These are phyloP conservation scores for Andrena hattorfiana DNA, from an alignment of 2,888 invertebrate species.

Conservation along the genomic window DNA sequence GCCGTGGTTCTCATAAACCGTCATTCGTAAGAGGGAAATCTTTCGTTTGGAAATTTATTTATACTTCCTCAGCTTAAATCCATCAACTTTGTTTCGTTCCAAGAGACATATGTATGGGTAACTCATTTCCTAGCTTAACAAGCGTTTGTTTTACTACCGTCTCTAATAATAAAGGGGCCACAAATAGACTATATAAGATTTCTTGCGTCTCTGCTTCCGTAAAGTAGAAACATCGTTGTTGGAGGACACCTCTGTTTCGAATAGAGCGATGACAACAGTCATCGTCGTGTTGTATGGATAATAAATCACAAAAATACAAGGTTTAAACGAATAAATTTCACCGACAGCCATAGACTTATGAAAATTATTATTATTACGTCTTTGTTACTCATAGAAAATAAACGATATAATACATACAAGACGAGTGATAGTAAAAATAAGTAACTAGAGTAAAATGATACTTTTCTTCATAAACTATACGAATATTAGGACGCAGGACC, in stretches of 20 bases:
- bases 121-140: constrained; percentile 25
- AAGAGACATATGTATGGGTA: constrained; percentile 5
- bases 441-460: not conserved
- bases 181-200: constrained; percentile 21
- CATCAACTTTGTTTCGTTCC: constrained; percentile 9
- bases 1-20: no score
- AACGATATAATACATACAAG: not conserved
- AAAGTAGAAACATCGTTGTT: not conserved
- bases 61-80: constrained; percentile 17
- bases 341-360: no score
- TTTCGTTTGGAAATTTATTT: constrained; percentile 35
- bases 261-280: not conserved
- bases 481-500: not conserved
- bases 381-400: not conserved
- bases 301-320: not conserved
- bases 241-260: not conserved
- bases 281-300: not conserved
- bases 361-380: not conserved
- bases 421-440: no score
- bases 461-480: not conserved
- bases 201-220: not conserved
- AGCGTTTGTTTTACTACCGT: constrained; percentile 25
- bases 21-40: not conserved
- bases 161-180: constrained; percentile 19
- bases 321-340: not conserved